Evolutionary conservation across 2,113 vertebrate species (phyloP).

Genomic region (Plecturocebus donacophilus): DNA sequence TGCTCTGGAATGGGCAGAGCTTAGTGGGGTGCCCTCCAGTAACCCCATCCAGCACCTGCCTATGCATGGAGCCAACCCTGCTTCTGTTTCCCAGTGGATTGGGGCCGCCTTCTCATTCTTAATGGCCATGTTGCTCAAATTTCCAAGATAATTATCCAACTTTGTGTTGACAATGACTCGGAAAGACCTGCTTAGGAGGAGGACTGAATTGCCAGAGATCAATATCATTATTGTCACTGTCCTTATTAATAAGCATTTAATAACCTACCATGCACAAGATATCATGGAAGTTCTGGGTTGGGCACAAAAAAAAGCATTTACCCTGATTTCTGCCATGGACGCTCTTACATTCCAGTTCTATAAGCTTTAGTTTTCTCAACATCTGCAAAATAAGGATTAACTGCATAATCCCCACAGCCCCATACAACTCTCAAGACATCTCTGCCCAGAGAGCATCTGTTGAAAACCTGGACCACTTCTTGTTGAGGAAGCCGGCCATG

Average conservation of each 20-base stretch:
- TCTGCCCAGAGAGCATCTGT: neutral
- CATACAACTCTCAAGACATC: neutral
- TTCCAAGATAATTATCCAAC: slow-evolving; percentile 69
- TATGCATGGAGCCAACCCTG: neutral
- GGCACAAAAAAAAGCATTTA: neutral
- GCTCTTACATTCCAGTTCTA: neutral
- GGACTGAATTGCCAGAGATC: slow-evolving; percentile 54
- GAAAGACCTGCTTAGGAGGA: slow-evolving; percentile 62
- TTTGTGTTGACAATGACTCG: slow-evolving; percentile 52
- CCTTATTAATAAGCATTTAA: neutral
- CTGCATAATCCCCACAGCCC: too few relatives aligned
- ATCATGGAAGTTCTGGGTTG: neutral
- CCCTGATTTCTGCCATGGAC: neutral
- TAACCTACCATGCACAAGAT: too few relatives aligned
- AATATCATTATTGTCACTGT: slow-evolving; percentile 52
- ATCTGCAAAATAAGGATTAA: neutral
- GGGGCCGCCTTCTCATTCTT: slow-evolving; percentile 44
- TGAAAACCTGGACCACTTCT: neutral
- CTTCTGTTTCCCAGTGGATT: slow-evolving; percentile 24
- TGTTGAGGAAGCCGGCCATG: neutral
- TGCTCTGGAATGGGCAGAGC: neutral
- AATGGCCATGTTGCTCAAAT: slow-evolving; percentile 59
- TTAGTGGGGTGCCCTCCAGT: neutral
- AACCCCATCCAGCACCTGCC: neutral
- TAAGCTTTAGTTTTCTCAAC: neutral